Conservation (phyloP, 2,113 vertebrate species). For the Prionailurus viverrinus region DNA sequence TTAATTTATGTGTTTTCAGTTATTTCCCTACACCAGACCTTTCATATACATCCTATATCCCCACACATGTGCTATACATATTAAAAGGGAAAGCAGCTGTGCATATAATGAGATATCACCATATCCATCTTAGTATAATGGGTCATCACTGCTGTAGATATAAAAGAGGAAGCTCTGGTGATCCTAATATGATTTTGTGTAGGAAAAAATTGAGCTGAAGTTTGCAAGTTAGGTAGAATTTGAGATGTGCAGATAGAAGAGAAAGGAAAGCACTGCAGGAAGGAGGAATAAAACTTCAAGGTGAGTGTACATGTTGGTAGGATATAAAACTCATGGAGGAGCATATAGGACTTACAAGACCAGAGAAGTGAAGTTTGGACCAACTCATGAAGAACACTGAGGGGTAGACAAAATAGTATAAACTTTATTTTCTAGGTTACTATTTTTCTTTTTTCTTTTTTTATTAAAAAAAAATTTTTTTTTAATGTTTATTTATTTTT, state of each 20-base stretch:
- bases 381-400: background rate
- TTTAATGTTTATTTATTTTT: too few relatives aligned
- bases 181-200: slow-evolving; percentile 15
- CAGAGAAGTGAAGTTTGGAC: background rate
- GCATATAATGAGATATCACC: background rate
- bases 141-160: background rate
- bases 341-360: background rate
- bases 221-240: slow-evolving; percentile 1
- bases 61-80: background rate
- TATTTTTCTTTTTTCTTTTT: background rate
- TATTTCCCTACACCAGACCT: background rate
- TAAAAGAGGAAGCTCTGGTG: slow-evolving; percentile 3
- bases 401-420: background rate
- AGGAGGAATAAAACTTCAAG: background rate
- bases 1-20: background rate
- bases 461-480: too few relatives aligned
- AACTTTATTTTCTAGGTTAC: background rate
- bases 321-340: slow-evolving; percentile 16
- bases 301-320: background rate
- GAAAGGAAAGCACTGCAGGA: background rate
- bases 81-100: background rate
- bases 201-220: background rate
- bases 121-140: background rate
- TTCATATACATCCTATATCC: background rate
- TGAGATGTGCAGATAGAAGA: background rate